These are phyloP conservation scores for Calyptomena viridis DNA, from an alignment of 2,113 vertebrate species.

Conservation along the genomic window DNA sequence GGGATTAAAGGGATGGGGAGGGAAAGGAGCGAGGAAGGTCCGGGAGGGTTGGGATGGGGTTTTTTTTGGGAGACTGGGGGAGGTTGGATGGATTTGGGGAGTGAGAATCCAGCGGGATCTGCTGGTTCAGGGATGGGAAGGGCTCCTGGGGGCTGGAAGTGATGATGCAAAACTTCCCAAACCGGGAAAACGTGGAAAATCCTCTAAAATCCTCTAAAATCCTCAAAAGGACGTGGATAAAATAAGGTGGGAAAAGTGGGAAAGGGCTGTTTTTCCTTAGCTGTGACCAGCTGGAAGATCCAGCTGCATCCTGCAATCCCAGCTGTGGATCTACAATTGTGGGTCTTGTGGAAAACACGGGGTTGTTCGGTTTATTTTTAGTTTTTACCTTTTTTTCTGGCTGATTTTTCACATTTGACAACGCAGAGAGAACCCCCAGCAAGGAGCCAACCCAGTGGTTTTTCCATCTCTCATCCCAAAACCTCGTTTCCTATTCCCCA, in stretches of 20 bases:
- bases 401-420: background rate
- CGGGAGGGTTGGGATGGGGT: fast-evolving
- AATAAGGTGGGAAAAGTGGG: background rate
- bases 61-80: background rate
- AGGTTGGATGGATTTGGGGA: background rate
- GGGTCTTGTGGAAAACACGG: background rate
- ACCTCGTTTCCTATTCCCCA: no score
- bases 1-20: background rate
- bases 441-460: background rate
- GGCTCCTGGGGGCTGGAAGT: fast-evolving
- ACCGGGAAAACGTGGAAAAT: fast-evolving
- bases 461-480: background rate
- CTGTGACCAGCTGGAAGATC: background rate
- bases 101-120: background rate
- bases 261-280: background rate
- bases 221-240: fast-evolving
- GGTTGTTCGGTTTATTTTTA: no score
- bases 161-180: background rate
- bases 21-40: background rate
- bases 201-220: no score
- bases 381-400: background rate
- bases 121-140: background rate
- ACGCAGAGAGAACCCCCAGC: background rate
- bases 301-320: background rate
- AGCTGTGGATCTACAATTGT: fast-evolving